These are phyloP conservation scores for Sitta europaea DNA, from an alignment of 2,113 vertebrate genomes.

Conservation along the genomic window DNA sequence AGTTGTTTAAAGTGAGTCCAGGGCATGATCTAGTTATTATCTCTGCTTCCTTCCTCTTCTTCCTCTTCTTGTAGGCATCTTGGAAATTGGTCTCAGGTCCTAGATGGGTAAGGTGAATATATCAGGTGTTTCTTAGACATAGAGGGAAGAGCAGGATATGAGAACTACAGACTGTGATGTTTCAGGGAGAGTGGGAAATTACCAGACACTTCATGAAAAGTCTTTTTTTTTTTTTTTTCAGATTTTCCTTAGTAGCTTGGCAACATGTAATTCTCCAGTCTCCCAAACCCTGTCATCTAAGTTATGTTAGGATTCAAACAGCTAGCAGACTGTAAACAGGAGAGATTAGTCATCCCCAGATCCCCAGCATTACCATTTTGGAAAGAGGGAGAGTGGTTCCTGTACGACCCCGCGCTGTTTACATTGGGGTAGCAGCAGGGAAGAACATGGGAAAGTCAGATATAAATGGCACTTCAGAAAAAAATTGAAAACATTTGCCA, in stretches of 20 bases:
- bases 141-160: background rate
- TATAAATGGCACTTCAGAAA: background rate
- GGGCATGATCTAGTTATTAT: background rate
- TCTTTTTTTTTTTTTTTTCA: background rate
- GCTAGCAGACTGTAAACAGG: conserved; percentile 50
- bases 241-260: conserved; percentile 17
- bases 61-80: background rate
- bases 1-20: background rate
- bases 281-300: conserved; percentile 37
- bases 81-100: background rate
- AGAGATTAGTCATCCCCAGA: conserved; percentile 44
- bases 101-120: background rate
- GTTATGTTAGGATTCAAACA: conserved; percentile 44
- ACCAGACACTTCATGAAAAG: background rate
- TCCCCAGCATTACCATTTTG: conserved; percentile 16
- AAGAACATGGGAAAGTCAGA: conserved; percentile 25
- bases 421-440: background rate
- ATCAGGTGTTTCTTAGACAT: background rate
- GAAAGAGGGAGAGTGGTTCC: conserved; percentile 18
- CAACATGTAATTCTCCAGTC: conserved; percentile 36
- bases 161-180: background rate
- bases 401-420: background rate
- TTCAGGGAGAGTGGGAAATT: background rate
- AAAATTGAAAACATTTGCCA: conserved; percentile 37
- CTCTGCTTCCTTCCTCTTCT: background rate